Conservation (phyloP, 1,140 invertebrate genomes). For the Drosophila oshimai region DNA sequence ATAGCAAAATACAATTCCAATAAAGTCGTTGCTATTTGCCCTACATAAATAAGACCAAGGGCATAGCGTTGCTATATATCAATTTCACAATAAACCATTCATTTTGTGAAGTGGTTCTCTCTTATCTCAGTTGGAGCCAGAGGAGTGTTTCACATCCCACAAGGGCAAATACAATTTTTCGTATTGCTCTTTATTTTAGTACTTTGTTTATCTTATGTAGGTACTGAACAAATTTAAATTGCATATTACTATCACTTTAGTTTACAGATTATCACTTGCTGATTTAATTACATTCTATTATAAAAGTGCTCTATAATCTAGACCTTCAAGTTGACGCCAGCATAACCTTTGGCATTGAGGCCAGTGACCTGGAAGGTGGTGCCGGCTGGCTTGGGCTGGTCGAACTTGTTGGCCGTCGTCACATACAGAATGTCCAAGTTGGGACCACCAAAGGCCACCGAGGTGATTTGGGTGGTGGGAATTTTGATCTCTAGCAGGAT, state of each 20-base stretch:
- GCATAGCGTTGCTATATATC: conserved; percentile 8
- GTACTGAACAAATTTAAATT: too few species aligned
- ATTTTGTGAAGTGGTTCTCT: conserved; percentile 10
- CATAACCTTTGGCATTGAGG: conserved; percentile 85
- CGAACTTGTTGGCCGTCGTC: conserved; percentile 86
- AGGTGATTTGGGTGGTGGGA: conserved; percentile 89
- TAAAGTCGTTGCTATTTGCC: conserved; percentile 17
- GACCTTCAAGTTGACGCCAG: conserved; percentile 55
- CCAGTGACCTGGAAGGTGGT: conserved; percentile 88
- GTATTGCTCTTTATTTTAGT: background rate
- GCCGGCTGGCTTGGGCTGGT: conserved; percentile 86
- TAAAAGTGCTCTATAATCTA: conserved; percentile 16
- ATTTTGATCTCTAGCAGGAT: conserved; percentile 71
- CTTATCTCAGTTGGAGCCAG: conserved; percentile 15
- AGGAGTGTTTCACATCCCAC: background rate
- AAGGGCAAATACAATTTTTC: conserved; percentile 3
- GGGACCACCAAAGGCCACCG: conserved; percentile 90
- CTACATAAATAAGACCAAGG: conserved; percentile 26
- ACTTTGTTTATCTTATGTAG: too few species aligned
- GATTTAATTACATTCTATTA: background rate
- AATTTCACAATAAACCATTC: conserved; percentile 20
- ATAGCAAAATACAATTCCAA: background rate
- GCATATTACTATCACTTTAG: background rate
- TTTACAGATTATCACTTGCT: background rate
- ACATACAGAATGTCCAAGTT: conserved; percentile 90